Evolutionary conservation across 1,140 invertebrate species (phyloP), one percentile per base, ranked within the genome.

Genomic region (Nephotettix cincticeps): DNA sequence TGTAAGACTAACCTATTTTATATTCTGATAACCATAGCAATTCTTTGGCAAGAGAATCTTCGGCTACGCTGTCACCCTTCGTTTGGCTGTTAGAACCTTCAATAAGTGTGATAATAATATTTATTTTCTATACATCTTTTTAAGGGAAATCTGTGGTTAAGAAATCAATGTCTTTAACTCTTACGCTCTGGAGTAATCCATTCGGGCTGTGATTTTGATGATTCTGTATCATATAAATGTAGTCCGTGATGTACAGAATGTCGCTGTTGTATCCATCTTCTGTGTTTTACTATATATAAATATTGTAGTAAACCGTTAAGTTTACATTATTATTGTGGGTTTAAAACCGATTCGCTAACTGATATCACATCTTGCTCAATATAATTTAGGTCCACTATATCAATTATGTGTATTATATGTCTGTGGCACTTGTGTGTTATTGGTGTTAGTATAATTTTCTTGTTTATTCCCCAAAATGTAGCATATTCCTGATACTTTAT

Each of bases 191-290:
- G 70, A 69, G 36, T 73, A 71, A 68, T 73, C 72, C 72, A 71
- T 69, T 68, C 45, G 72, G 72, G 72, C 72, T 73, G 72, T 73
- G 72, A 73, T 73, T 73, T 73, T 65, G 58, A 73, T 69, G 67
- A 71, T 56, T 70, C 68, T 70, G 69, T 71, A 64, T 67, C 66
- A 69, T 70, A 58, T 73, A 17, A 65, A 65, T 65, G 63, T 65
- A 36, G 32, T 65, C 47, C 47, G 47, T 54, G 11, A 21, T 73
- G 72, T 73, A 73, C 72, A 73, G 72, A 29, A 70, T 73, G 72
- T n/a, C n/a, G n/a, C n/a, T n/a, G n/a, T 73, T 70, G 71, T 72
- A 69, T 69, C 3, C 14, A 25, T 28, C 19, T 4, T 19, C 28
- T 14, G 21, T 14, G 30, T 19, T 65, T 19, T 19, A 19, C 63